A percentile compares a stretch with the other conserved stretches of the same genome.
phyloP scores from a whole-genome alignment of 1,140 invertebrate species.

The Trinorchestia longiramus region DNA sequence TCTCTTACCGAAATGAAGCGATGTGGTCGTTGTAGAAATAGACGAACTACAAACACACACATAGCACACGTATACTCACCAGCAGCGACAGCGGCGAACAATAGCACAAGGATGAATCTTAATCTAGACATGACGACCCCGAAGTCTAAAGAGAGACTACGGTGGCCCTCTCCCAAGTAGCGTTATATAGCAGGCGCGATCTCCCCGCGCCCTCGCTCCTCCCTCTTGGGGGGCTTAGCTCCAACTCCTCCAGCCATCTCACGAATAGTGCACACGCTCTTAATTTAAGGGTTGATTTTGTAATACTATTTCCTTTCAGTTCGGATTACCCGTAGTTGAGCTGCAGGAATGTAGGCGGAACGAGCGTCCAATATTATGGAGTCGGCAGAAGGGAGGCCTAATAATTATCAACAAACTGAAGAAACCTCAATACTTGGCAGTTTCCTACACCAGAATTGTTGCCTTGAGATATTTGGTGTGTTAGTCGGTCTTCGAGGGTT shows the following conservation, averaged over 20 bases:
- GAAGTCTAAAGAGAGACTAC: constrained; percentile 49
- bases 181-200: constrained; percentile 17
- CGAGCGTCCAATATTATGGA: background rate
- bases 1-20: background rate
- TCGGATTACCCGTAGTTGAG: background rate
- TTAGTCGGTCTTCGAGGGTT: background rate
- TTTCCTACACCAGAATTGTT: background rate
- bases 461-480: background rate
- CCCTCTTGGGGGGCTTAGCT: background rate
- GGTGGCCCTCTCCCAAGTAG: constrained; percentile 20
- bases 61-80: constrained; percentile 25
- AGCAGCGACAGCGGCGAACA: background rate
- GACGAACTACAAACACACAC: background rate
- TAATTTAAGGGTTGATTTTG: constrained; percentile 7
- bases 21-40: background rate
- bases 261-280: constrained; percentile 27
- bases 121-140: constrained; percentile 49
- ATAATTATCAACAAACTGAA: background rate
- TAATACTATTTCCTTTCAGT: background rate
- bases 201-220: constrained; percentile 7
- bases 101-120: constrained; percentile 52
- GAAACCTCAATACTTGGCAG: background rate
- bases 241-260: constrained; percentile 38
- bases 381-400: background rate
- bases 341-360: background rate